Conservation (phyloP, 2,797 vertebrate genomes). For the Hoplostethus mediterraneus region DNA sequence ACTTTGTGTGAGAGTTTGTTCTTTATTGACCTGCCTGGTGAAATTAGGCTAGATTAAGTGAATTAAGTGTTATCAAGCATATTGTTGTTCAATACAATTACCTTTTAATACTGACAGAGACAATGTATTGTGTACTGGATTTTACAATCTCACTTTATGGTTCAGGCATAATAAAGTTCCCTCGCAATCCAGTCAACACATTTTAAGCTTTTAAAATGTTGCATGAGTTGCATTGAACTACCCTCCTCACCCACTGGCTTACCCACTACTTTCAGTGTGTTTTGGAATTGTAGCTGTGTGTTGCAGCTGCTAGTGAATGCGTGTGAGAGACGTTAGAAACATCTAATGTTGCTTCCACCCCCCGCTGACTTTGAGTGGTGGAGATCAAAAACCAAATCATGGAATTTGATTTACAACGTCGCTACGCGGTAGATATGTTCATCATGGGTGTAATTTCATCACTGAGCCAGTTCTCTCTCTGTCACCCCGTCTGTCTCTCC, state of each 20-base stretch:
- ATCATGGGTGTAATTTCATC: slow-evolving; percentile 56
- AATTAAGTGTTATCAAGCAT: slow-evolving; percentile 39
- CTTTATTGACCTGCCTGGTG: slow-evolving; percentile 50
- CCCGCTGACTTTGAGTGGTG: slow-evolving; percentile 54
- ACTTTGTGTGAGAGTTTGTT: slow-evolving; percentile 35
- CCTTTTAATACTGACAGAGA: slow-evolving; percentile 51
- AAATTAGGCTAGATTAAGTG: slow-evolving; percentile 36
- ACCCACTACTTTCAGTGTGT: slow-evolving; percentile 27
- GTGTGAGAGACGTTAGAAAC: slow-evolving; percentile 41
- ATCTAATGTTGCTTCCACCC: slow-evolving; percentile 52
- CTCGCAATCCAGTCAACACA: slow-evolving; percentile 37
- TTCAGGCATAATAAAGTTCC: slow-evolving; percentile 31
- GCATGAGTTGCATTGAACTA: too few species aligned
- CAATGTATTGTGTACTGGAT: slow-evolving; percentile 32
- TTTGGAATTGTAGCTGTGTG: slow-evolving; percentile 46
- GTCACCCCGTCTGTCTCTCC: slow-evolving; percentile 33
- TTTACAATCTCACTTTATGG: background rate
- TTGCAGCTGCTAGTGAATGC: slow-evolving; percentile 35
- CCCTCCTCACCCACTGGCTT: too few species aligned
- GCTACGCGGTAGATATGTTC: slow-evolving; percentile 42
- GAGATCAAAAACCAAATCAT: slow-evolving; percentile 67
- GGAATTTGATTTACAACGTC: slow-evolving; percentile 58
- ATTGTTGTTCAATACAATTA: slow-evolving; percentile 48
- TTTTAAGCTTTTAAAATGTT: too few species aligned
- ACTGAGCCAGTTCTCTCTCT: slow-evolving; percentile 40